Conservation (phyloP, 2,888 invertebrate genomes). For the Eupeodes luniger region DNA sequence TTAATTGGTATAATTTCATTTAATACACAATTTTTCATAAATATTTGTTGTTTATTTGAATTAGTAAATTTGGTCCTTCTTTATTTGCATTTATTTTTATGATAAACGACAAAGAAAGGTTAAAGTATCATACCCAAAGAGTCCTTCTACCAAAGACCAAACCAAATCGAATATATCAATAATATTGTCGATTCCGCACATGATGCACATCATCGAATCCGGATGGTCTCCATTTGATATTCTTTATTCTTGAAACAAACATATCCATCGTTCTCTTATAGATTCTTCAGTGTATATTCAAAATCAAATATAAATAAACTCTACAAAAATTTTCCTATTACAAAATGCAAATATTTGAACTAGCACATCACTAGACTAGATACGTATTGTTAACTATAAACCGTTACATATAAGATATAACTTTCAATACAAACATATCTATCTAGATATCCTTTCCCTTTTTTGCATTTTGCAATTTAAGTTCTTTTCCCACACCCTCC, state of each 20-base stretch:
- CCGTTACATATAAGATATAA: constrained; percentile 25
- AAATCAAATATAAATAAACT: neutral
- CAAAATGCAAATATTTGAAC: constrained; percentile 72
- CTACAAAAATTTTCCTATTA: constrained; percentile 50
- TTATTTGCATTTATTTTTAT: no score
- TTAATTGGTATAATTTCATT: no score
- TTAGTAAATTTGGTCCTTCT: neutral
- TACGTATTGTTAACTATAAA: neutral
- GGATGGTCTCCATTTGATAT: neutral
- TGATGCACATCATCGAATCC: neutral
- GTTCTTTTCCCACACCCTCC: neutral
- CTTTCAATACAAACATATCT: constrained; percentile 48
- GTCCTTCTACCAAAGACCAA: neutral
- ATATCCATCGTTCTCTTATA: neutral
- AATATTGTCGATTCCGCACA: neutral
- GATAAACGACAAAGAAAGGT: neutral
- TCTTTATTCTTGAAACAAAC: neutral
- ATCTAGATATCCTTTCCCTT: neutral
- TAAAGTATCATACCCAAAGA: neutral
- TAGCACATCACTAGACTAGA: constrained; percentile 34
- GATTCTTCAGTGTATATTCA: neutral
- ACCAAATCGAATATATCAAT: neutral
- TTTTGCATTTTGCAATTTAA: constrained; percentile 65
- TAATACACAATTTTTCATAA: no score
- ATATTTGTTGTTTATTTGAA: neutral